These are phyloP conservation scores for Nymphalis polychloros DNA, from an alignment of 2,888 invertebrate species.

Conservation along the genomic window DNA sequence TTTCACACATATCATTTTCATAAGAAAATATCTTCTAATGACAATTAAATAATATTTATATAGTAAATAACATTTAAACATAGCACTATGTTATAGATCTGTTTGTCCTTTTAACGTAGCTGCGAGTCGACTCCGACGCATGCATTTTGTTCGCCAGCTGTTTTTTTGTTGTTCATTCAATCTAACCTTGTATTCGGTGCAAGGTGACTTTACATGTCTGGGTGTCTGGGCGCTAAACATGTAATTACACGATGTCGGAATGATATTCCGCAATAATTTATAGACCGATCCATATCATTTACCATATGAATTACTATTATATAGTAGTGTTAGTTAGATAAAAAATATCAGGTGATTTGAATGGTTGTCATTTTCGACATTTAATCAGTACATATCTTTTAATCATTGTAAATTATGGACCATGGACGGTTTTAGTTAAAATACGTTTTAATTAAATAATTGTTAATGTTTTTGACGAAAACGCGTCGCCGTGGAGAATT, in stretches of 20 bases:
- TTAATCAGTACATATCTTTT: slow-evolving; percentile 50
- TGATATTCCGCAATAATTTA: slow-evolving; percentile 68
- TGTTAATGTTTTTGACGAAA: slow-evolving; percentile 62
- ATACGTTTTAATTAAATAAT: slow-evolving; percentile 52
- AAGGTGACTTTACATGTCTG: slow-evolving; percentile 80
- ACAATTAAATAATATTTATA: slow-evolving; percentile 45
- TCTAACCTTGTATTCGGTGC: slow-evolving; percentile 74
- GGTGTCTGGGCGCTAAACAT: slow-evolving; percentile 76
- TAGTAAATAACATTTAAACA: slow-evolving; percentile 47
- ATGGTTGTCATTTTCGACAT: slow-evolving; percentile 37
- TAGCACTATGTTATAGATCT: slow-evolving; percentile 46
- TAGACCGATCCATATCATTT: slow-evolving; percentile 75
- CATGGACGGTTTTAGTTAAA: slow-evolving; percentile 57
- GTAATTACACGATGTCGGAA: slow-evolving; percentile 75
- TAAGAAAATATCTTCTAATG: slow-evolving; percentile 44
- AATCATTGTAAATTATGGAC: slow-evolving; percentile 51
- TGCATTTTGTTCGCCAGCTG: slow-evolving; percentile 61
- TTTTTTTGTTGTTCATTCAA: slow-evolving; percentile 74
- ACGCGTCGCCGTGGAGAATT: slow-evolving; percentile 54
- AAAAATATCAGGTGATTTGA: slow-evolving; percentile 43
- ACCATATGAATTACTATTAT: slow-evolving; percentile 57
- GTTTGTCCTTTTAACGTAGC: slow-evolving; percentile 45
- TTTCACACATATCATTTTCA: slow-evolving; percentile 60
- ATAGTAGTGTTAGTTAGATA: slow-evolving; percentile 55
- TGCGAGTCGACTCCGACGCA: slow-evolving; percentile 52